These are phyloP conservation scores for Rhamphomyia laevipes DNA, from an alignment of 2,888 invertebrate genomes.

Conservation along the genomic window DNA sequence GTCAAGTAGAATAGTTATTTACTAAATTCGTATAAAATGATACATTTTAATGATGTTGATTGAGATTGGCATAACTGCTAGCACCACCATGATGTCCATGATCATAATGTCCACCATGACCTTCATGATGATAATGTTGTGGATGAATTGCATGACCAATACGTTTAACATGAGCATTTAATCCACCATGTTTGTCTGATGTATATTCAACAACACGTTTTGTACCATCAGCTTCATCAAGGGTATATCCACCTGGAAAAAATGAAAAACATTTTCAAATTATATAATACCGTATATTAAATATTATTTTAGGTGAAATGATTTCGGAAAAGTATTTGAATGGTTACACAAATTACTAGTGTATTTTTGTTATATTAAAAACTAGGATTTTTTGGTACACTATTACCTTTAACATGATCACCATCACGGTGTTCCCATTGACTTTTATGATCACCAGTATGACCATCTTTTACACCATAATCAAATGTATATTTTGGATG, in stretches of 20 bases:
- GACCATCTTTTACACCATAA: conserved; percentile 40
- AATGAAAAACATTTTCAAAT: too few relatives aligned
- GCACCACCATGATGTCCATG: background rate
- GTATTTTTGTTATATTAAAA: too few relatives aligned
- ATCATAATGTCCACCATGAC: background rate
- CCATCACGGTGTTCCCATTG: conserved; percentile 43
- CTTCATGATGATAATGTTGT: conserved; percentile 11
- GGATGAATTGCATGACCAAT: conserved; percentile 36
- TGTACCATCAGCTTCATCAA: conserved; percentile 41
- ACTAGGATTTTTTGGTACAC: background rate
- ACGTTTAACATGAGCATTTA: conserved; percentile 32
- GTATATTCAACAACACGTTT: conserved; percentile 40
- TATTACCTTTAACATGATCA: conserved; percentile 38
- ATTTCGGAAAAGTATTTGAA: too few relatives aligned
- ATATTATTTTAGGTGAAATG: too few relatives aligned
- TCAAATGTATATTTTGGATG: conserved; percentile 39
- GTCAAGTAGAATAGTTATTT: too few relatives aligned
- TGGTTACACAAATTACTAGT: too few relatives aligned
- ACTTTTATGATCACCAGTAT: conserved; percentile 40
- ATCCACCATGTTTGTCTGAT: conserved; percentile 40
- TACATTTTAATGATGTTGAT: background rate
- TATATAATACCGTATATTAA: too few relatives aligned
- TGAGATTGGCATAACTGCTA: background rate
- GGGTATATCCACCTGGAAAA: conserved; percentile 26
- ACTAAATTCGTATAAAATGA: too few relatives aligned